Evolutionary conservation across 2,113 vertebrate species (phyloP).

Genomic region (Plestiodon gilberti): DNA sequence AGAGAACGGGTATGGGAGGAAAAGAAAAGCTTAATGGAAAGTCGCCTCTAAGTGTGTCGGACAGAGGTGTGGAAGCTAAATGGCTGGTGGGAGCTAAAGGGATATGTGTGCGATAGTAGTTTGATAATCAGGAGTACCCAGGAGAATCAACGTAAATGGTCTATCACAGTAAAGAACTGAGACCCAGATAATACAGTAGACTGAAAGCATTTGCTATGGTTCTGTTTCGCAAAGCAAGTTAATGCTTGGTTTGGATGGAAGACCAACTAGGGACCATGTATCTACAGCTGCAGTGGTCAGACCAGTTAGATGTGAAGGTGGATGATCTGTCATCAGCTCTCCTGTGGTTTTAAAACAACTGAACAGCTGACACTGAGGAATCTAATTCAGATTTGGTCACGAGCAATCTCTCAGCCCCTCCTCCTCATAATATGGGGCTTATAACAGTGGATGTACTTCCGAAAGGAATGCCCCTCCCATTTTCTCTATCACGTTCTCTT

Average conservation of each 20-base stretch:
- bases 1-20: not conserved
- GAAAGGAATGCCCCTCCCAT: no score
- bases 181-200: not conserved
- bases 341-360: no score
- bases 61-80: not conserved
- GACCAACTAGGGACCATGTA: not conserved
- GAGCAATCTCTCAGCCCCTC: no score
- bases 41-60: not conserved
- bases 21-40: slow-evolving; percentile 12
- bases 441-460: no score
- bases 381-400: no score
- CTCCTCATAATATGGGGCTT: no score
- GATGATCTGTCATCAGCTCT: no score
- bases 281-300: no score
- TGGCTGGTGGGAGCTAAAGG: not conserved
- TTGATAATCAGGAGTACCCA: not conserved
- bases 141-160: not conserved
- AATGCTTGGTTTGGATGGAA: not conserved
- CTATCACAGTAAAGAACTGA: not conserved
- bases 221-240: not conserved
- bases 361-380: no score
- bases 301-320: no score
- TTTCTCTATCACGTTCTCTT: no score
- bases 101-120: not conserved
- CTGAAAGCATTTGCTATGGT: not conserved